phyloP scores from a whole-genome alignment of 1,140 invertebrate genomes.

The Popillia japonica region DNA sequence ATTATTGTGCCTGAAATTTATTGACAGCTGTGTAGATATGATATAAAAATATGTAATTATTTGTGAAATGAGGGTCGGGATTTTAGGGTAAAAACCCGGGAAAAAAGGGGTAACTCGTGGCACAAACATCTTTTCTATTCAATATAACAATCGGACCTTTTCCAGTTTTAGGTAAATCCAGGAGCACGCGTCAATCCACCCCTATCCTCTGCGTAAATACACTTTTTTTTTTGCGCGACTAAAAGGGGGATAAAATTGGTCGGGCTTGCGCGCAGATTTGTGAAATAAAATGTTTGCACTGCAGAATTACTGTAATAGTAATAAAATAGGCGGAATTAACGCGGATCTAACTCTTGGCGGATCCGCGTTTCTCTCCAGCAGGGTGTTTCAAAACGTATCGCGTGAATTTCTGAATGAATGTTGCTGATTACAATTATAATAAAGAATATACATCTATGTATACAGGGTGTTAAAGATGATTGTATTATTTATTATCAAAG shows the following conservation, averaged over 20 bases:
- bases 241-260: not conserved
- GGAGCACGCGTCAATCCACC: constrained; percentile 50
- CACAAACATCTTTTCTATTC: constrained; percentile 53
- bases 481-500: not conserved
- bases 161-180: constrained; percentile 54
- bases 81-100: constrained; percentile 54
- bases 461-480: not conserved
- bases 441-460: not conserved
- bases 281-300: not conserved
- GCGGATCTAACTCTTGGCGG: not conserved
- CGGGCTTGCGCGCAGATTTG: not conserved
- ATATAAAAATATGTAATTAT: constrained; percentile 59
- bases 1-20: constrained; percentile 41
- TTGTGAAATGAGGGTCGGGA: constrained; percentile 57
- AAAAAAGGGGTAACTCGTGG: constrained; percentile 46
- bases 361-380: not conserved
- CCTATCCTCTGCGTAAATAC: too few species aligned
- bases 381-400: not conserved
- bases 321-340: not conserved
- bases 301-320: not conserved
- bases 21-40: constrained; percentile 55
- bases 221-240: too few species aligned
- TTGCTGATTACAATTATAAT: constrained; percentile 47
- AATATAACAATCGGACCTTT: constrained; percentile 43
- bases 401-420: constrained; percentile 43